phyloP scores from a whole-genome alignment of 2,888 invertebrate genomes.

The Hyles lineata region DNA sequence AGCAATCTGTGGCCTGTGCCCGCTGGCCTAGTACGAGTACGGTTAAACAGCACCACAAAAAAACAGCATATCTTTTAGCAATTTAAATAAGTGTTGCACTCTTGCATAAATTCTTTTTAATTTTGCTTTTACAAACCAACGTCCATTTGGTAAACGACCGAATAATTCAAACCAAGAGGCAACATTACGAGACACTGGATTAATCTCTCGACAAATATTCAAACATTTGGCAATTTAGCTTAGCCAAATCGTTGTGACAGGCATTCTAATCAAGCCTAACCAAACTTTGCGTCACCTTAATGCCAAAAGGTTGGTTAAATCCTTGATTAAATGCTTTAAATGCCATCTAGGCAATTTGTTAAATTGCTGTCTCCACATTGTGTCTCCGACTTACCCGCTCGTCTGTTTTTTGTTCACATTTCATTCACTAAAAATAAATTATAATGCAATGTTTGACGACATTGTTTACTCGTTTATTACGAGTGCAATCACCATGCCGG shows the following conservation, averaged over 20 bases:
- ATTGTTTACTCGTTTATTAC: not conserved
- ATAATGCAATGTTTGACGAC: not conserved
- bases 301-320: not conserved
- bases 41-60: conserved; percentile 35
- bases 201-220: conserved; percentile 16
- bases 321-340: not conserved
- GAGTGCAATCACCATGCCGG: not conserved
- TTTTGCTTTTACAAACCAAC: not conserved
- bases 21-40: conserved; percentile 54
- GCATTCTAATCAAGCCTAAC: conserved; percentile 18
- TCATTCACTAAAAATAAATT: no score
- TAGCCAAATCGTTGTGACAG: not conserved
- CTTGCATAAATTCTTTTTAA: no score
- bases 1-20: conserved; percentile 49
- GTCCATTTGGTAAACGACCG: not conserved
- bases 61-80: conserved; percentile 5
- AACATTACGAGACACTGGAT: not conserved
- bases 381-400: not conserved
- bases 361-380: not conserved
- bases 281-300: conserved; percentile 4
- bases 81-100: not conserved
- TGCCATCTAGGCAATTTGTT: not conserved
- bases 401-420: no score
- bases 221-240: conserved; percentile 21
- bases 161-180: not conserved